Evolutionary conservation across 2,797 vertebrate species (phyloP).

Genomic region (Ptychobarbus kaznakovi): DNA sequence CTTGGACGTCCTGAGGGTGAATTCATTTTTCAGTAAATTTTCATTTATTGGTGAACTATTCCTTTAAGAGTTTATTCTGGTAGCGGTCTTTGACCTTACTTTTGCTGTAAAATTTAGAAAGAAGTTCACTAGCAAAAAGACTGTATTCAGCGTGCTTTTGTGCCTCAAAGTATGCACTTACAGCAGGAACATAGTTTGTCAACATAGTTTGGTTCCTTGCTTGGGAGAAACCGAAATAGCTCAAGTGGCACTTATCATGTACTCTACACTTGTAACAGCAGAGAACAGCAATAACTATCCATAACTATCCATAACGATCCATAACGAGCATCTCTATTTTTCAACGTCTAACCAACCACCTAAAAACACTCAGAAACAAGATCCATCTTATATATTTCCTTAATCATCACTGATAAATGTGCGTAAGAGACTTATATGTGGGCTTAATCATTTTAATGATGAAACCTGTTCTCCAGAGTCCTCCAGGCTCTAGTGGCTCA

Average conservation of each 20-base stretch:
- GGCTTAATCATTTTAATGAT: slow-evolving; percentile 43
- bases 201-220: neutral
- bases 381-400: slow-evolving; percentile 5
- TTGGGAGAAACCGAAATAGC: neutral
- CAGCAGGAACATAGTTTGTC: neutral
- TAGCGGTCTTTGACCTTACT: neutral
- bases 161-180: neutral
- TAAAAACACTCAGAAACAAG: slow-evolving; percentile 26
- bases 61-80: neutral
- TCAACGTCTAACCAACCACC: slow-evolving; percentile 5
- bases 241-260: neutral
- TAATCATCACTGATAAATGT: slow-evolving; percentile 31
- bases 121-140: neutral
- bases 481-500: slow-evolving; percentile 71
- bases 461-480: slow-evolving; percentile 53
- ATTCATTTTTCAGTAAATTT: neutral
- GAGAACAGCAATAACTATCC: neutral
- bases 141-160: neutral
- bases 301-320: neutral
- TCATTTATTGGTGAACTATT: neutral
- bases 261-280: neutral
- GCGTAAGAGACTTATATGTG: slow-evolving; percentile 29
- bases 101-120: neutral
- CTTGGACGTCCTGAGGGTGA: neutral
- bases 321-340: slow-evolving; percentile 12